Evolutionary conservation across 2,888 invertebrate genomes (phyloP).

Genomic region (Hypercompe scribonia): DNA sequence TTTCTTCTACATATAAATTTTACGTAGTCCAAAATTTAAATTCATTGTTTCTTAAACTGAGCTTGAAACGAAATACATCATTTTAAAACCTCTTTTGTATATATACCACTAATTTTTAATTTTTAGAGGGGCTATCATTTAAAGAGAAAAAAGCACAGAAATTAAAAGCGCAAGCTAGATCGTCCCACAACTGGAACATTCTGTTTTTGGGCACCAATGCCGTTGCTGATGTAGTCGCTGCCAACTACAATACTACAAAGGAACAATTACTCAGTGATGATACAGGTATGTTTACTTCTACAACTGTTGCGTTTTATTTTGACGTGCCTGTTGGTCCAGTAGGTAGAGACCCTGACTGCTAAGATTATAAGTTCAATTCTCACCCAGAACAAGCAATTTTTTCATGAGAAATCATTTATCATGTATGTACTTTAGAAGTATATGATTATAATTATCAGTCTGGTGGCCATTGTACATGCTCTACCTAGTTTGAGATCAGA

Average conservation of each 20-base stretch:
- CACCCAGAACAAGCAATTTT: neutral
- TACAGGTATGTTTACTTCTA: conserved; percentile 65
- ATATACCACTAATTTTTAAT: conserved; percentile 10
- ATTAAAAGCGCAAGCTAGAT: conserved; percentile 91
- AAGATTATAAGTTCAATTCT: neutral
- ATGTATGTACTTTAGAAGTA: too few relatives aligned
- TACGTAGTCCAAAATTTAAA: too few relatives aligned
- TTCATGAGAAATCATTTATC: too few relatives aligned
- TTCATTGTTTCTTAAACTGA: neutral
- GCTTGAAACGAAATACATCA: neutral
- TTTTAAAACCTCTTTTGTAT: neutral
- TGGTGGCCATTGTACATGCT: too few relatives aligned
- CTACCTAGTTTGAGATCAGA: neutral
- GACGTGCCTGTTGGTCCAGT: neutral
- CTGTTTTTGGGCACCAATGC: conserved; percentile 97
- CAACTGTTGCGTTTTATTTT: neutral
- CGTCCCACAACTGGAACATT: conserved; percentile 98
- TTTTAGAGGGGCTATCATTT: conserved; percentile 89
- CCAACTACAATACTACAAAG: conserved; percentile 94
- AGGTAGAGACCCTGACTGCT: too few relatives aligned
- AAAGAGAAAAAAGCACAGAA: conserved; percentile 94
- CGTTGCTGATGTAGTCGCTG: conserved; percentile 96
- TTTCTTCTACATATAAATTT: too few relatives aligned
- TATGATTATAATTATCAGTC: too few relatives aligned
- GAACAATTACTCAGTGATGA: conserved; percentile 88